Evolutionary conservation across 1,140 invertebrate genomes (phyloP).

Genomic region (Samia ricini): DNA sequence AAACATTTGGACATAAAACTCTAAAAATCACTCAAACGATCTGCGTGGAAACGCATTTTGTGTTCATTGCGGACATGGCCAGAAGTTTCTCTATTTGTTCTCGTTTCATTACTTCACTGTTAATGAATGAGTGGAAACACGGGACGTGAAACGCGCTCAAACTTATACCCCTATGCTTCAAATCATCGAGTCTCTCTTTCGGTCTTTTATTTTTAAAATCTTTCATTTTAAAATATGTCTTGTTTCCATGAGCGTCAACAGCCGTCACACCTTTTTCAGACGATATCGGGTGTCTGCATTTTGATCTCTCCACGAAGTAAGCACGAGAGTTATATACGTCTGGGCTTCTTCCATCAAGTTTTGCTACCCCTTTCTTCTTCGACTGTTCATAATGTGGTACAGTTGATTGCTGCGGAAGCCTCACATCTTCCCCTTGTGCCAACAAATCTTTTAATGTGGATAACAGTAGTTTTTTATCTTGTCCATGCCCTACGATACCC

Average conservation of each 20-base stretch:
- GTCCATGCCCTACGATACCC: constrained; percentile 62
- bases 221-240: constrained; percentile 53
- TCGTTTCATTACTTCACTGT: constrained; percentile 47
- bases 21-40: constrained; percentile 10
- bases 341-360: constrained; percentile 8
- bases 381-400: constrained; percentile 32
- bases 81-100: constrained; percentile 35
- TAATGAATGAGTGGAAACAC: constrained; percentile 63
- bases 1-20: constrained; percentile 18
- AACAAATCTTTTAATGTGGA: constrained; percentile 41
- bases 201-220: constrained; percentile 43
- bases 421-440: constrained; percentile 50
- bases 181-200: constrained; percentile 37
- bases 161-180: constrained; percentile 51
- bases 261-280: constrained; percentile 58
- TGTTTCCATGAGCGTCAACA: constrained; percentile 48
- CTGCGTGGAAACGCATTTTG: constrained; percentile 29
- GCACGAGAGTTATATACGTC: constrained; percentile 17
- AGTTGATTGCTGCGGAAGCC: constrained; percentile 42
- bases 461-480: constrained; percentile 52
- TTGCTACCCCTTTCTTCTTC: constrained; percentile 21
- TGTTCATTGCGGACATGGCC: constrained; percentile 16
- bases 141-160: constrained; percentile 63
- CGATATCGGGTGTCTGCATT: constrained; percentile 50
- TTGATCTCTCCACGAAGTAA: constrained; percentile 26